These are phyloP conservation scores for Brachionus plicatilis DNA, from an alignment of 1,140 invertebrate genomes.

Conservation along the genomic window DNA sequence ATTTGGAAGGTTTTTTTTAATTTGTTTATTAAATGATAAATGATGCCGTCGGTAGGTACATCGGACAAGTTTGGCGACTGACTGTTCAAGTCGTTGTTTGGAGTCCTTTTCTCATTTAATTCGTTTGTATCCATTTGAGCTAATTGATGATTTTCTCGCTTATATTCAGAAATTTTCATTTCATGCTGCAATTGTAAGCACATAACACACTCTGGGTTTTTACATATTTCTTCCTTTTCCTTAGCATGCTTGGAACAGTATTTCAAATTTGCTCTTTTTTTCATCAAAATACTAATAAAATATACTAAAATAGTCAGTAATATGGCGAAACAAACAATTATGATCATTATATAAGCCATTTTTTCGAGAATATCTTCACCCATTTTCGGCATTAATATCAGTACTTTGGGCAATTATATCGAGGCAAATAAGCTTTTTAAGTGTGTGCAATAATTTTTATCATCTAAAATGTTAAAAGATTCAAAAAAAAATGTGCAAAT, in stretches of 20 bases:
- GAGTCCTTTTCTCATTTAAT: not conserved
- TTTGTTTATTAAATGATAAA: not conserved
- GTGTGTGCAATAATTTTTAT: not conserved
- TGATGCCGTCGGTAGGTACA: not conserved
- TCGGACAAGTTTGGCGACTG: not conserved
- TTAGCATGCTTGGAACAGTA: constrained; percentile 11
- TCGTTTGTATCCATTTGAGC: not conserved
- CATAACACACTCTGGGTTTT: not conserved
- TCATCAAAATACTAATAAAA: not conserved
- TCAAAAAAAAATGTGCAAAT: not conserved
- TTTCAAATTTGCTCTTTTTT: not conserved
- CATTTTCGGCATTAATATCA: not conserved
- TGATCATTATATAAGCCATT: constrained; percentile 31
- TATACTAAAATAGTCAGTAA: constrained; percentile 9
- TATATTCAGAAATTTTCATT: not conserved
- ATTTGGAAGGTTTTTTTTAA: not conserved
- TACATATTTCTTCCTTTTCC: constrained; percentile 18
- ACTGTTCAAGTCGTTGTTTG: not conserved
- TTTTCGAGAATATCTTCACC: not conserved
- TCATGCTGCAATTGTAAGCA: not conserved
- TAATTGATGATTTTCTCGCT: not conserved
- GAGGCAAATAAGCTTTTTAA: not conserved
- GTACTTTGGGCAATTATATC: not conserved
- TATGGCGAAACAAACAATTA: not conserved
- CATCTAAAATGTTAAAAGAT: not conserved